phyloP scores from a whole-genome alignment of 1,140 invertebrate species.

The Stegodyphus mimosarum region DNA sequence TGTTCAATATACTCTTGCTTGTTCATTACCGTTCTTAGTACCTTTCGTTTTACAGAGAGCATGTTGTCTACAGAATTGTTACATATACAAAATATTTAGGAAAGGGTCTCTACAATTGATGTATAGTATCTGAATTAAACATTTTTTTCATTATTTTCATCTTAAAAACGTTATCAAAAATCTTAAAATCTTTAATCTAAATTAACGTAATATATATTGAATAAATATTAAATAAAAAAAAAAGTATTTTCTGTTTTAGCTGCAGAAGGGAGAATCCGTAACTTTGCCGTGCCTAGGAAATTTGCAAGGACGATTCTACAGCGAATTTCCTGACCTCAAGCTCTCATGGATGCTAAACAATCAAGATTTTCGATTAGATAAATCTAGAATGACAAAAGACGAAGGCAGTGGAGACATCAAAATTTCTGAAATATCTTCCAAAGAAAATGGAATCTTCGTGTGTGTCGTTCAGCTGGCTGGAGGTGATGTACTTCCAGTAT shows the following conservation, averaged over 20 bases:
- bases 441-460: constrained; percentile 7
- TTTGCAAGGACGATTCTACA: not conserved
- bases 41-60: no score
- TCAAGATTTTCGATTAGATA: not conserved
- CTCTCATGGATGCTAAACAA: constrained; percentile 4
- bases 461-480: not conserved
- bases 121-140: no score
- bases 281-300: constrained; percentile 6
- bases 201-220: no score
- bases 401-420: constrained; percentile 3
- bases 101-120: no score
- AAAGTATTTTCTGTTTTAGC: not conserved
- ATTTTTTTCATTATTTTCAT: no score
- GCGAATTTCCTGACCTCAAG: not conserved
- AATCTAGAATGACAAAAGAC: not conserved
- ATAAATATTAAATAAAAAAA: no score
- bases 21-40: no score
- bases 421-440: not conserved
- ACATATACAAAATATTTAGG: no score
- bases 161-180: no score
- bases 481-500: not conserved
- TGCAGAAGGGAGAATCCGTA: not conserved
- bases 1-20: no score
- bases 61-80: no score
- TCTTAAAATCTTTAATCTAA: no score